phyloP scores from a whole-genome alignment of 2,113 vertebrate species.

The Corynorhinus townsendii region DNA sequence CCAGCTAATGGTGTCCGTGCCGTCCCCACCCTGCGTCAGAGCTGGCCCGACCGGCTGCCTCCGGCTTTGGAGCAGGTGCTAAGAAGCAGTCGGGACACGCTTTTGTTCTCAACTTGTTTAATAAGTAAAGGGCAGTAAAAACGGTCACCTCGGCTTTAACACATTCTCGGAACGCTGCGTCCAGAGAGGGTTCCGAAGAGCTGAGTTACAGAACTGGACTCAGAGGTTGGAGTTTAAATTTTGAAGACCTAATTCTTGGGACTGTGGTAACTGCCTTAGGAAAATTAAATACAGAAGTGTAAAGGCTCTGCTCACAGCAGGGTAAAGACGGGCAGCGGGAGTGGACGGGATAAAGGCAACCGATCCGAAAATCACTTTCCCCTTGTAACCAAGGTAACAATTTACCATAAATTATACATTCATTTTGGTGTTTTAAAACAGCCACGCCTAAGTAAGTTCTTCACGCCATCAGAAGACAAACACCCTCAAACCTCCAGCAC shows the following conservation, averaged over 20 bases:
- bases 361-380: background rate
- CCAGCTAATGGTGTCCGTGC: fast-evolving
- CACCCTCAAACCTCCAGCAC: background rate
- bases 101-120: conserved; percentile 52
- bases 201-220: background rate
- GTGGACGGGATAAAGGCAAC: background rate
- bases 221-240: background rate
- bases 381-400: conserved; percentile 3
- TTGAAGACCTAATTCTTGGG: conserved; percentile 24
- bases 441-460: conserved; percentile 53
- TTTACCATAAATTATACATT: conserved; percentile 58
- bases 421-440: conserved; percentile 47
- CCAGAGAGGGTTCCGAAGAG: background rate
- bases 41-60: background rate
- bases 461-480: background rate
- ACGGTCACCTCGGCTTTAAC: background rate
- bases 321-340: background rate
- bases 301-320: background rate
- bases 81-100: background rate
- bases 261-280: background rate
- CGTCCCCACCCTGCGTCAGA: fast-evolving
- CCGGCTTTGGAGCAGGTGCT: background rate
- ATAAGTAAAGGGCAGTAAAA: conserved; percentile 18
- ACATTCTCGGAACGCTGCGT: conserved; percentile 33
- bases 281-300: background rate